phyloP scores from a whole-genome alignment of 2,113 vertebrate species.

The Cinclus cinclus region DNA sequence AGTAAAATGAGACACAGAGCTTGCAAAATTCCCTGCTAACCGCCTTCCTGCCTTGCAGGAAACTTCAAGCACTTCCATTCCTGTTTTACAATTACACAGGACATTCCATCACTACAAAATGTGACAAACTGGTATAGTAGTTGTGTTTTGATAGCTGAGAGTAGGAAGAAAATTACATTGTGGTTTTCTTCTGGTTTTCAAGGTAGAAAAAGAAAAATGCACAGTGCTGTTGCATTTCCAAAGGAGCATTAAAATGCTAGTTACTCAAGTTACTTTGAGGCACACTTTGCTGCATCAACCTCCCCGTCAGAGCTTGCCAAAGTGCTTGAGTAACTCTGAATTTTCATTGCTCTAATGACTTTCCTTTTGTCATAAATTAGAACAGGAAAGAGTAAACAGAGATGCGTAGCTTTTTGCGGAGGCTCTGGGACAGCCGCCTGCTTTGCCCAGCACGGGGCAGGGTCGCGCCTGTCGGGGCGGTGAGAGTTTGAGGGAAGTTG shows the following conservation, averaged over 20 bases:
- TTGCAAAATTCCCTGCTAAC: not conserved
- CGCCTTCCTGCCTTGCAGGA: constrained; percentile 56
- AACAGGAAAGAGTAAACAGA: not conserved
- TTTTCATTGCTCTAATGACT: constrained; percentile 6
- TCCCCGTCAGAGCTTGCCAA: not conserved
- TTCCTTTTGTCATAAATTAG: constrained; percentile 17
- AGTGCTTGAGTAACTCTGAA: not conserved
- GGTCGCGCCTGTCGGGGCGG: not conserved
- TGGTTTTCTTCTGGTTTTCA: not conserved
- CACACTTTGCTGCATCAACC: not conserved
- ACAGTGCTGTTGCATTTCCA: not conserved
- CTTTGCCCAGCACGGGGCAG: not conserved
- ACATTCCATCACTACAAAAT: not conserved
- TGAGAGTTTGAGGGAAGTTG: not conserved
- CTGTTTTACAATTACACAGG: constrained; percentile 1
- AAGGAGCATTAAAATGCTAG: not conserved
- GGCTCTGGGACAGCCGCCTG: not conserved
- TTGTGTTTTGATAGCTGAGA: not conserved
- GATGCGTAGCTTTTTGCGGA: not conserved
- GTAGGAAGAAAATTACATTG: not conserved
- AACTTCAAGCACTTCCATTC: constrained; percentile 1
- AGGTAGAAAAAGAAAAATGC: not conserved
- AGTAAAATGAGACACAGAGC: not conserved
- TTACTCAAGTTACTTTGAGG: not conserved
- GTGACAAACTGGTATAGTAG: not conserved